Evolutionary conservation across 2,797 vertebrate genomes (phyloP).

Genomic region (Carcharodon carcharias): DNA sequence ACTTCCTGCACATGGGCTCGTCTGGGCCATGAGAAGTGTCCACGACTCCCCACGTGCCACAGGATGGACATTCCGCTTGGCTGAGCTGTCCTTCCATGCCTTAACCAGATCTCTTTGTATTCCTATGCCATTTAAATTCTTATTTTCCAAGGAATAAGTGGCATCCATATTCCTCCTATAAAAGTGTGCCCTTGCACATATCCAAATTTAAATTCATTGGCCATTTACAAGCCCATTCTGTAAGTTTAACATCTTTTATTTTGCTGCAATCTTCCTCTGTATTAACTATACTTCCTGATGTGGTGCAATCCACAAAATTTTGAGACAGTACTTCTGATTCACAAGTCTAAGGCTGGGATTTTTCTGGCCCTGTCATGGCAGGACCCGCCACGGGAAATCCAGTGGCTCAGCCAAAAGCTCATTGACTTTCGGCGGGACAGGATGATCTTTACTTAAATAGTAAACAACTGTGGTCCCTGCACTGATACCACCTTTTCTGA

Average conservation of each 20-base stretch:
- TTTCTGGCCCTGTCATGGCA: too few relatives aligned
- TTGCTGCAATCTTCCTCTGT: background rate
- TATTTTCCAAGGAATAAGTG: background rate
- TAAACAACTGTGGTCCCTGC: background rate
- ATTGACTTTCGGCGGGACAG: too few relatives aligned
- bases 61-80: too few relatives aligned
- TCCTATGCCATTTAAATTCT: background rate
- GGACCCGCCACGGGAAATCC: too few relatives aligned
- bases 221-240: background rate
- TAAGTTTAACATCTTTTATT: background rate
- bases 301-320: background rate
- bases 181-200: background rate
- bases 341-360: background rate
- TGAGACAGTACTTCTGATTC: background rate
- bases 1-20: too few relatives aligned
- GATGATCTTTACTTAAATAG: too few relatives aligned
- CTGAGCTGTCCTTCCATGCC: too few relatives aligned
- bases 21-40: too few relatives aligned
- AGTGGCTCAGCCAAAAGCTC: too few relatives aligned
- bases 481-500: background rate
- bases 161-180: background rate
- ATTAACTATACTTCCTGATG: background rate
- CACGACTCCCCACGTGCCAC: too few relatives aligned
- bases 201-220: background rate
- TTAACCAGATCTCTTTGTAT: too few relatives aligned